phyloP scores from a whole-genome alignment of 2,797 vertebrate species.

The Ciconia nigra region DNA sequence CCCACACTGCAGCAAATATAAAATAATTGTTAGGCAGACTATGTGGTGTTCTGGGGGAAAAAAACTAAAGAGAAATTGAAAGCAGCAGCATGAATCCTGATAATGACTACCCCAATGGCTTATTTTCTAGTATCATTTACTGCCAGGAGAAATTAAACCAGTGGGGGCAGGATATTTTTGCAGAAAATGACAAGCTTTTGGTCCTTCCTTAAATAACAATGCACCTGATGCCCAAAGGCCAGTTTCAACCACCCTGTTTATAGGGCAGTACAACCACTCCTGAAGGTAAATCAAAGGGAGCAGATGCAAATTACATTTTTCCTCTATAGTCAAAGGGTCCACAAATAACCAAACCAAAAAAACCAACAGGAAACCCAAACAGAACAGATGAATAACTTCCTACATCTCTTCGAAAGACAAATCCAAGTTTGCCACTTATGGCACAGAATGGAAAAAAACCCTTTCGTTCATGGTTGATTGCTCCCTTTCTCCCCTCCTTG shows the following conservation, averaged over 20 bases:
- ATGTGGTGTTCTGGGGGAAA: not conserved
- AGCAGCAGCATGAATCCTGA: not conserved
- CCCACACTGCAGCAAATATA: constrained; percentile 21
- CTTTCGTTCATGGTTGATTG: not conserved
- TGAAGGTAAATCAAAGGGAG: not conserved
- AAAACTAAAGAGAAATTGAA: not conserved
- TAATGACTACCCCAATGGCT: not conserved
- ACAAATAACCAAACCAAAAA: not conserved
- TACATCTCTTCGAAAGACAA: not conserved
- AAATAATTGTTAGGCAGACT: constrained; percentile 21
- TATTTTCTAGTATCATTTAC: constrained; percentile 12
- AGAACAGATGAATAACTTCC: not conserved
- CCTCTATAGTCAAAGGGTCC: not conserved
- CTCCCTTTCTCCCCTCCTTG: not conserved
- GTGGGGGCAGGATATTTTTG: not conserved
- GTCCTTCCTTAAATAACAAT: not conserved
- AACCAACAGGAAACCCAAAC: not conserved
- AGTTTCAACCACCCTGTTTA: not conserved
- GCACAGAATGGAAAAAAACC: not conserved
- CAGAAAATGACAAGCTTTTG: not conserved
- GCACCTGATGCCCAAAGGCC: not conserved
- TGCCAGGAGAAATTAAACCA: not conserved
- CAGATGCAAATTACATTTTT: not conserved
- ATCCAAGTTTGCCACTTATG: not conserved
- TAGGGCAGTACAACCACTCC: not conserved